Evolutionary conservation across 2,113 vertebrate species (phyloP).

Genomic region (Mungos mungo): DNA sequence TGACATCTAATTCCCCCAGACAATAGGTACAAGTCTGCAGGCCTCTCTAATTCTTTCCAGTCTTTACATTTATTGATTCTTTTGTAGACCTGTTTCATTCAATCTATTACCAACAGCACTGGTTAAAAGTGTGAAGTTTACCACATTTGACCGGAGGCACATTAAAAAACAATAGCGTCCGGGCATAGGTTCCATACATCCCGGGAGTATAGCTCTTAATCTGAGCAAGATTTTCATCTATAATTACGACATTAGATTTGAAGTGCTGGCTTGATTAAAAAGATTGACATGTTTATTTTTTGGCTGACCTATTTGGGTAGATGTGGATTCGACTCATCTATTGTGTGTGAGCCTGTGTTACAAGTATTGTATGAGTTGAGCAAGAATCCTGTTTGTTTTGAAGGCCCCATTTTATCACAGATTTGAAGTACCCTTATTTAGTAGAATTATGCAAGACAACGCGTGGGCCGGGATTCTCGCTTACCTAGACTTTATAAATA

Average conservation of each 20-base stretch:
- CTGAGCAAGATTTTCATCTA: constrained; percentile 58
- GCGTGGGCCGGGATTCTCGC: not conserved
- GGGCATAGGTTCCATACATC: not conserved
- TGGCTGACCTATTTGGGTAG: constrained; percentile 71
- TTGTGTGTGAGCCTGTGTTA: constrained; percentile 59
- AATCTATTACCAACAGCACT: constrained; percentile 83
- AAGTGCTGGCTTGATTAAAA: constrained; percentile 75
- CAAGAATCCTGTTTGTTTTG: constrained; percentile 60
- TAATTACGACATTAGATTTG: constrained; percentile 64
- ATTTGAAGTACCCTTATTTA: constrained; percentile 60
- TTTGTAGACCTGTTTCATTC: constrained; percentile 86
- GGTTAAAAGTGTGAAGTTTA: constrained; percentile 87
- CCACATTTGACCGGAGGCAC: constrained; percentile 83
- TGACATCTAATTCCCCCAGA: constrained; percentile 90
- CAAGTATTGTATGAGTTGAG: constrained; percentile 70
- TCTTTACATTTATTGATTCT: constrained; percentile 91
- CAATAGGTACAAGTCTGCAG: constrained; percentile 86
- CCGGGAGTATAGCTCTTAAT: constrained; percentile 70
- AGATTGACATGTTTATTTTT: constrained; percentile 79
- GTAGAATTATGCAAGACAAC: constrained; percentile 36
- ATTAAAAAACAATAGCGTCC: constrained; percentile 73
- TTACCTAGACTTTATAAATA: constrained; percentile 2
- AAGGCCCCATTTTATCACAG: constrained; percentile 59
- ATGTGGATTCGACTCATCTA: constrained; percentile 67
- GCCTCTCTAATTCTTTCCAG: constrained; percentile 87